Base-by-base conservation (phyloP, 2,797 vertebrate species). In the Graptemys geographica region DNA sequence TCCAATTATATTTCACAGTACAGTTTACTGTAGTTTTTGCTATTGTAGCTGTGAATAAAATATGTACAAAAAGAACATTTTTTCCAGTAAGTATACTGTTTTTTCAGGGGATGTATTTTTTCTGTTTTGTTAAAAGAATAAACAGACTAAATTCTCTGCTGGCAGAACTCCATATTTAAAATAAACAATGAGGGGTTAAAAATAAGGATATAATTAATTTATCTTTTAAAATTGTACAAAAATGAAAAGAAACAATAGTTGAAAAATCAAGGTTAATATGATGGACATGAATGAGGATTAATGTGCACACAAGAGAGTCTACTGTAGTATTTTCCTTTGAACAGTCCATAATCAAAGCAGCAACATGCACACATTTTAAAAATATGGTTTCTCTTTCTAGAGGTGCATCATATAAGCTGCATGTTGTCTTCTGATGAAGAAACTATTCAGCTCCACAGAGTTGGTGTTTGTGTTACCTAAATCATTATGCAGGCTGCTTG, bases 1-100 rank as follows among this genome's bases (percentile, higher is more conserved):
- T 91, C 92, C 86, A 85, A 55, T 89, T 85, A 15, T 94, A 91
- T 92, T 96, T 94, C 74, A 83, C 41, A 33, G 82, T 55, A 57
- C 15, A 15, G 44, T 86, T 96, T 93, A 81, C 93, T 87, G 59
- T 25, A 13, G 28, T 41, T 83, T 91, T 79, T 79, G 11, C 86
- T 93, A 12, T 18, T 90, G 6, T n/a, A 47, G 11, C 25, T 86
- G 2, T 37, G 72, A 87, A 74, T 69, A 53, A 79, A 87, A 89
- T 83, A 92, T 86, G 89, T 27, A 0, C 62, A 62, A 62, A 89
- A 47, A 31, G 4, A 78, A 25, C 41, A 9, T 21, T n/a, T 44
- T 28, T 47, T 47, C 15, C 41, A 76, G 11, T 28, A 47, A 76
- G 41, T 47, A 47, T 44, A 28, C 13, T 78, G 72, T 27, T 78